Evolutionary conservation across 2,797 vertebrate genomes (phyloP).

Genomic region (Bovichtus diacanthus): DNA sequence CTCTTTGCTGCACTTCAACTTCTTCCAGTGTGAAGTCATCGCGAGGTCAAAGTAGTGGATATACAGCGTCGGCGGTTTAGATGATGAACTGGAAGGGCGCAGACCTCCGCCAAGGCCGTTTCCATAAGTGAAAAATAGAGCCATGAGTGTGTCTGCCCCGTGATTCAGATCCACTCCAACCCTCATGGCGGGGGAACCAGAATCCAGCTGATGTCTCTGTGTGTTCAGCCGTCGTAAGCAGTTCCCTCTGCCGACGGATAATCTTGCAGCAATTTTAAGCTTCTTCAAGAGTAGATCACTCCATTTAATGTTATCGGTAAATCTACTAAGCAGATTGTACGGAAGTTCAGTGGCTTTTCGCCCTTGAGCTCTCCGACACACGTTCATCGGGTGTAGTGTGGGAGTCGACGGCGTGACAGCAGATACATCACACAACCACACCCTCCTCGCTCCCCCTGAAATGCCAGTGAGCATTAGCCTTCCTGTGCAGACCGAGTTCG

Average conservation of each 20-base stretch:
- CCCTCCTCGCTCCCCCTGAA: constrained; percentile 54
- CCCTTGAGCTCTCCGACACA: constrained; percentile 63
- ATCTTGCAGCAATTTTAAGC: constrained; percentile 61
- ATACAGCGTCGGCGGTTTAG: too few relatives aligned
- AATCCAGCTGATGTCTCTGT: too few relatives aligned
- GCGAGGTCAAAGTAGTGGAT: too few relatives aligned
- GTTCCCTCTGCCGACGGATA: too few relatives aligned
- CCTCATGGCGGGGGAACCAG: too few relatives aligned
- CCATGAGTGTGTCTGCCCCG: too few relatives aligned
- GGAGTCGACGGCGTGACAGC: constrained; percentile 66
- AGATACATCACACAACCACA: constrained; percentile 67
- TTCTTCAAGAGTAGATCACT: constrained; percentile 67
- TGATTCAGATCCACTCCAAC: too few relatives aligned
- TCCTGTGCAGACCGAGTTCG: constrained; percentile 53
- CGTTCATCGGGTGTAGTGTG: constrained; percentile 51
- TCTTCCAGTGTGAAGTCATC: too few relatives aligned
- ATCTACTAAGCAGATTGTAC: constrained; percentile 74
- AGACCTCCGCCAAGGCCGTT: too few relatives aligned
- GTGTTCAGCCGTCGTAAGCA: constrained; percentile 28
- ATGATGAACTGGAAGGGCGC: too few relatives aligned
- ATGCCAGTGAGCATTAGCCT: constrained; percentile 66
- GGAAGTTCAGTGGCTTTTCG: constrained; percentile 55
- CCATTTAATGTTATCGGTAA: constrained; percentile 67
- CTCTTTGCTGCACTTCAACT: too few relatives aligned
- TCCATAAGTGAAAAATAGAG: too few relatives aligned